A percentile compares a stretch with the other conserved stretches of the same genome.
Evolutionary conservation across 2,113 vertebrate genomes (phyloP).

Genomic region (Bufo gargarizans): DNA sequence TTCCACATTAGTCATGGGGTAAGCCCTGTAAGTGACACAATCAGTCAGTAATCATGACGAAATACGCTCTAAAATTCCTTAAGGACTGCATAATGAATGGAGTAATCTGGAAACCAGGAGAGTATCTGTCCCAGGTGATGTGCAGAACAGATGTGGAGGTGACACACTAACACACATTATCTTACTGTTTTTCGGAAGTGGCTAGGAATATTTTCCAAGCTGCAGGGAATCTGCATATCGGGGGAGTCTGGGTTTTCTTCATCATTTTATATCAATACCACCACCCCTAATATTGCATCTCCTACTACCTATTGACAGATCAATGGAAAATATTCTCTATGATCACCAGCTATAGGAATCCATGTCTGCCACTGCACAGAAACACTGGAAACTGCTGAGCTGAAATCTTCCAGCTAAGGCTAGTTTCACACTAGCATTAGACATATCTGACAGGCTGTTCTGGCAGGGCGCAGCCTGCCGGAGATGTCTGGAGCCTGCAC

Average conservation of each 20-base stretch:
- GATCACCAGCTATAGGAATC: too few relatives aligned
- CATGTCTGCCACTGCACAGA: too few relatives aligned
- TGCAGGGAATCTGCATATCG: conserved; percentile 10
- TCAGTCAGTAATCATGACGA: background rate
- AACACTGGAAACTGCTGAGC: too few relatives aligned
- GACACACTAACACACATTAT: background rate
- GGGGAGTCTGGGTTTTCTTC: background rate
- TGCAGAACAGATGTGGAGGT: background rate
- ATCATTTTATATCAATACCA: background rate
- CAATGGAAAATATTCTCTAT: background rate
- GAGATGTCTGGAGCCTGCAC: too few relatives aligned
- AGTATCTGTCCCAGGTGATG: background rate
- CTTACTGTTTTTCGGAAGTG: background rate
- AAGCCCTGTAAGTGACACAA: background rate
- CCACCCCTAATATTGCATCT: background rate
- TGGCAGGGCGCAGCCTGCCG: too few relatives aligned
- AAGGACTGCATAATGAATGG: background rate
- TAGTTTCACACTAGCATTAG: too few relatives aligned
- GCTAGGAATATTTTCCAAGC: conserved; percentile 6
- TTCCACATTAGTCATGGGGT: background rate
- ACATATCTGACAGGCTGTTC: too few relatives aligned
- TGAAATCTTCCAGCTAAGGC: too few relatives aligned
- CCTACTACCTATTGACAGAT: background rate
- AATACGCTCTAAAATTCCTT: background rate
- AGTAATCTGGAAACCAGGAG: background rate